A percentile compares a stretch with the other conserved stretches of the same genome.
Conservation (phyloP, 2,888 invertebrate genomes). For the Psococerastis gibbosa region DNA sequence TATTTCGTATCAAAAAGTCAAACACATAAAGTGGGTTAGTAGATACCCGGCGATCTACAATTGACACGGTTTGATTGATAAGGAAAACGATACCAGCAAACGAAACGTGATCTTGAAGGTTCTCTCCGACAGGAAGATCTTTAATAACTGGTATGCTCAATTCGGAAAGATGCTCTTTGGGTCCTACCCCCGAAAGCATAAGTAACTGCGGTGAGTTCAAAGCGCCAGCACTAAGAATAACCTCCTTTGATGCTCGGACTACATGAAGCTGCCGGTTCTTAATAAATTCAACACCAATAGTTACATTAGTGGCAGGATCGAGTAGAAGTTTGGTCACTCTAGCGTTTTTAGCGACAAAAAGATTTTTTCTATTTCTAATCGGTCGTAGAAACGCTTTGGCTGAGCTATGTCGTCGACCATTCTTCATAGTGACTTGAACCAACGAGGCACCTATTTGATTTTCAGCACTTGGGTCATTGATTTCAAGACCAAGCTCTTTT, state of each 20-base stretch:
- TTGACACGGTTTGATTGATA: constrained; percentile 45
- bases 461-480: constrained; percentile 47
- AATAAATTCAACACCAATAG: constrained; percentile 47
- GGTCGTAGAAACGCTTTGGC: constrained; percentile 61
- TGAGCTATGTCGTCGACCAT: constrained; percentile 58
- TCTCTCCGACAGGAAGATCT: constrained; percentile 57
- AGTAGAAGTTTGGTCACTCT: constrained; percentile 48
- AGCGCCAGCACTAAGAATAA: constrained; percentile 60
- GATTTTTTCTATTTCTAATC: constrained; percentile 39
- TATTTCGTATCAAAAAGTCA: constrained; percentile 39
- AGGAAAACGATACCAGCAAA: constrained; percentile 52
- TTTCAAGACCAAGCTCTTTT: constrained; percentile 44
- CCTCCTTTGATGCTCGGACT: constrained; percentile 45
- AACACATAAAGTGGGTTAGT: constrained; percentile 35
- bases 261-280: constrained; percentile 35
- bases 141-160: constrained; percentile 40
- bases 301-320: constrained; percentile 36
- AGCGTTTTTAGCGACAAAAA: constrained; percentile 48
- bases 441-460: constrained; percentile 44
- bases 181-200: constrained; percentile 70
- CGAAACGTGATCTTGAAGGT: constrained; percentile 64
- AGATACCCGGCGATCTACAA: constrained; percentile 36
- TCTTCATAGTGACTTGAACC: constrained; percentile 47
- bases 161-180: constrained; percentile 36
- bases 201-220: constrained; percentile 72